A percentile compares a stretch with the other conserved stretches of the same genome.
Conservation (phyloP, 1,140 invertebrate genomes). For the Calliopsis andreniformis region DNA sequence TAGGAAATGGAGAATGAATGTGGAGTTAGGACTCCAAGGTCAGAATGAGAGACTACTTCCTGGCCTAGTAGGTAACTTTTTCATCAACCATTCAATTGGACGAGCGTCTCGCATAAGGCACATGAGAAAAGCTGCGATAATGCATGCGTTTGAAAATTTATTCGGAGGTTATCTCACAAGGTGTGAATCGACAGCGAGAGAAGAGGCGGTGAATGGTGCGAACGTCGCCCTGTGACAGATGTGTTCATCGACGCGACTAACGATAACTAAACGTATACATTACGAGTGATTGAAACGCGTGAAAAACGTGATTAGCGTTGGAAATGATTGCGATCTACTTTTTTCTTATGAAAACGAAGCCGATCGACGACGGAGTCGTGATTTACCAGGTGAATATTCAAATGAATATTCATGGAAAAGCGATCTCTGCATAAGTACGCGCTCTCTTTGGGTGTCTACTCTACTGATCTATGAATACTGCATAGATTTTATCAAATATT, state of each 20-base stretch:
- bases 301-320: constrained; percentile 31
- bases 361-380: background rate
- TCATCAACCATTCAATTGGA: constrained; percentile 13
- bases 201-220: constrained; percentile 8
- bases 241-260: background rate
- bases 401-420: constrained; percentile 18
- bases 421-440: background rate
- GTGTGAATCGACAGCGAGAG: constrained; percentile 9
- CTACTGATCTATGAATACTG: too few relatives aligned
- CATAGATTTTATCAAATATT: too few relatives aligned
- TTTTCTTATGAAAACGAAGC: background rate
- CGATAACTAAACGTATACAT: background rate
- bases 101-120: constrained; percentile 26
- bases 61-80: too few relatives aligned
- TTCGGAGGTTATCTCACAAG: constrained; percentile 25
- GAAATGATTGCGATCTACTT: background rate
- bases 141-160: constrained; percentile 28
- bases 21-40: constrained; percentile 19
- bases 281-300: background rate
- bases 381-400: background rate
- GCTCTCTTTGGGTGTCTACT: background rate
- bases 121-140: constrained; percentile 33
- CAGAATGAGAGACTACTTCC: too few relatives aligned
- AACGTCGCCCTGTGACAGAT: constrained; percentile 33
- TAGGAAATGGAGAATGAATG: background rate